phyloP scores from a whole-genome alignment of 1,140 invertebrate genomes.

The Brachionus rubens region DNA sequence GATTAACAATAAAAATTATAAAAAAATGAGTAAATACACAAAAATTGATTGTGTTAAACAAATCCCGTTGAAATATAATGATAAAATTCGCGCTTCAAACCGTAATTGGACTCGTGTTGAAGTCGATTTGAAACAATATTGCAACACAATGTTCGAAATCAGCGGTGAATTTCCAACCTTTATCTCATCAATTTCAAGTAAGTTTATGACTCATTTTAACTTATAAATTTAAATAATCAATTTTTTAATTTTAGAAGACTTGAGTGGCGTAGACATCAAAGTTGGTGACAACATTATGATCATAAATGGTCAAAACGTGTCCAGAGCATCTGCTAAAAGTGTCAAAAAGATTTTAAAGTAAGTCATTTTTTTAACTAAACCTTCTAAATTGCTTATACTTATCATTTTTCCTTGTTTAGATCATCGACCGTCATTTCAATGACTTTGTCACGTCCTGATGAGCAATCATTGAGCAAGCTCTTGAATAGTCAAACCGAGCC shows the following conservation, averaged over 20 bases:
- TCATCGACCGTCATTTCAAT: not conserved
- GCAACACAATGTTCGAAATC: not conserved
- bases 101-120: not conserved
- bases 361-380: not conserved
- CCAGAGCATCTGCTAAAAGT: conserved; percentile 34
- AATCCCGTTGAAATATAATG: conserved; percentile 18
- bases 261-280: not conserved
- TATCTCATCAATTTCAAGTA: conserved; percentile 16
- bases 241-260: not conserved
- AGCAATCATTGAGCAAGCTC: not conserved
- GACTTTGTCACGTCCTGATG: not conserved
- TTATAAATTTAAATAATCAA: not conserved
- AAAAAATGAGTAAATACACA: conserved; percentile 21
- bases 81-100: not conserved
- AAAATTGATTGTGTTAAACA: conserved; percentile 16
- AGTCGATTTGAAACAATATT: not conserved
- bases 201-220: not conserved
- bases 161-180: conserved; percentile 19
- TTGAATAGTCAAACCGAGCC: not conserved
- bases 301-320: conserved; percentile 32
- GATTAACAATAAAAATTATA: too few relatives aligned
- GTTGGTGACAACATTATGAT: conserved; percentile 33
- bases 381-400: not conserved
- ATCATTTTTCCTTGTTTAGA: not conserved
- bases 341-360: conserved; percentile 29